phyloP scores from a whole-genome alignment of 2,113 vertebrate species.

The Indicator indicator region DNA sequence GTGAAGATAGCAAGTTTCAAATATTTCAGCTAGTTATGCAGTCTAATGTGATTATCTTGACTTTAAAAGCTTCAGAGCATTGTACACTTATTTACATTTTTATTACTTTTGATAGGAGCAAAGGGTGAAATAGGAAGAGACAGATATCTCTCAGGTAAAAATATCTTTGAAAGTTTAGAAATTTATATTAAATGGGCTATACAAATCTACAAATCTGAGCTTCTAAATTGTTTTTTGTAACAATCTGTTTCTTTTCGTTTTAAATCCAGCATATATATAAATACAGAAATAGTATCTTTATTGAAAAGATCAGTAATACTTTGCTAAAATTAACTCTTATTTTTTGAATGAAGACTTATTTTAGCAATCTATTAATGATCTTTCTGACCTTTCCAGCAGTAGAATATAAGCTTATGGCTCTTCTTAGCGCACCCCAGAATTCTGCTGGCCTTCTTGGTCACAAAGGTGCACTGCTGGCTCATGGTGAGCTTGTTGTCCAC shows the following conservation, averaged over 20 bases:
- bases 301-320: not conserved
- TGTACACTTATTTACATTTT: slow-evolving; percentile 61
- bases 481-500: too few relatives aligned
- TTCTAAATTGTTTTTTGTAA: not conserved
- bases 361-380: not conserved
- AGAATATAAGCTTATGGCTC: not conserved
- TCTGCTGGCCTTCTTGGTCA: too few relatives aligned
- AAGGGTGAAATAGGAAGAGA: slow-evolving; percentile 10
- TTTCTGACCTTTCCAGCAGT: not conserved
- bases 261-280: not conserved
- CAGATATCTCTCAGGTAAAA: not conserved
- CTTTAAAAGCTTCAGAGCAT: slow-evolving; percentile 14
- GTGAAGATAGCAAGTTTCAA: not conserved
- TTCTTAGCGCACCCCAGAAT: too few relatives aligned
- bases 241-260: not conserved
- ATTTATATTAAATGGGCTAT: not conserved
- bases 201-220: not conserved
- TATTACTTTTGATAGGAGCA: slow-evolving; percentile 51
- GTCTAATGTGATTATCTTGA: slow-evolving; percentile 36
- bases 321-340: not conserved
- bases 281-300: not conserved
- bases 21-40: slow-evolving; percentile 20
- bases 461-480: too few relatives aligned
- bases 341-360: not conserved
- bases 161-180: slow-evolving; percentile 14